Evolutionary conservation across 1,140 invertebrate species (phyloP), one percentile per base, ranked within the genome.

Genomic region (Papilio helenus): DNA sequence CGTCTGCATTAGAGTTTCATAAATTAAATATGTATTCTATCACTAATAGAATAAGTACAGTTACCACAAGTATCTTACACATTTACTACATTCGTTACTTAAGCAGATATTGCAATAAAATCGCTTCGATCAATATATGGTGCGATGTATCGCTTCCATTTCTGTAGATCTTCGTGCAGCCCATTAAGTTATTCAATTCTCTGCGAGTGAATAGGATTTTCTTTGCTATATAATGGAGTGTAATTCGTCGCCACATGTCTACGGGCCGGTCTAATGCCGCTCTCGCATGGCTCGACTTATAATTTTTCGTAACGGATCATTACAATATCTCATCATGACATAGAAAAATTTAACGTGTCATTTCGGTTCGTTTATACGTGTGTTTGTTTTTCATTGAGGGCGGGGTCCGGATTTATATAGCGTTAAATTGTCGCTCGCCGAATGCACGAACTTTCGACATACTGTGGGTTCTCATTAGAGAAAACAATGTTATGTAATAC

Each of bases 311-410:
- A 90, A 93, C 92, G 92, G 88, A 82, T 87, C 92, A 94, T 94
- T 94, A 94, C 89, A 90, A 93, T 93, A 92, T 91, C 86, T 94
- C 90, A 93, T 94, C 83, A 89, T 93, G 93, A 94, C 93, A 88
- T 86, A 93, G 91, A 94, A 93, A 94, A 93, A 93, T 94, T 93
- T 91, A 85, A 93, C 92, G 89, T 93, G 93, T 93, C 91, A 93
- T 93, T 93, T 93, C 88, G 87, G 86, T 80, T 86, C 85, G 89
- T 90, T 92, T 92, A 88, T 89, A 88, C 81, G 84, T 88, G 86
- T 93, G 89, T 94, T 93, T 94, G 93, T 93, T 93, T 94, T 94
- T 88, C 86, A 85, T 87, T 81, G 80, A 85, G 88, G 93, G 90
- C 90, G 92, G 91, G 86, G 61, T 65, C 87, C 86, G 83, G 84